phyloP scores from a whole-genome alignment of 1,140 invertebrate genomes.

The Drosophila willistoni region DNA sequence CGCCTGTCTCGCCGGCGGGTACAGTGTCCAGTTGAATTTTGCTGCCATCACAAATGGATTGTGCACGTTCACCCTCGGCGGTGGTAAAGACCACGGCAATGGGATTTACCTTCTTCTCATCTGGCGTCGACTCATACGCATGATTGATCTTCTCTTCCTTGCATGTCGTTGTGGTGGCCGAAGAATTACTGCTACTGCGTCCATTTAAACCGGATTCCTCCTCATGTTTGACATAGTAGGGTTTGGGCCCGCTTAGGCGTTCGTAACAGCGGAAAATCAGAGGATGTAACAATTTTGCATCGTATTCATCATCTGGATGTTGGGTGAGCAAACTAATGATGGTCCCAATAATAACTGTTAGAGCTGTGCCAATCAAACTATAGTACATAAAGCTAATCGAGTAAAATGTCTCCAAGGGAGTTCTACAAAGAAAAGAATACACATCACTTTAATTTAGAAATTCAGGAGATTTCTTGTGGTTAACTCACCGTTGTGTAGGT shows the following conservation, averaged over 20 bases:
- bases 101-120: conserved; percentile 60
- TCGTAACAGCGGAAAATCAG: conserved; percentile 83
- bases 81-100: conserved; percentile 60
- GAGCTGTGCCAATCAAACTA: conserved; percentile 87
- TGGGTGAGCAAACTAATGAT: conserved; percentile 87
- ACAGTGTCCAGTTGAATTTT: conserved; percentile 60
- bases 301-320: conserved; percentile 87
- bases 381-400: conserved; percentile 91
- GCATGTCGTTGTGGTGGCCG: conserved; percentile 46
- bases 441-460: neutral
- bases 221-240: conserved; percentile 76
- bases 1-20: conserved; percentile 57
- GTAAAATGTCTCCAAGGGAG: conserved; percentile 85
- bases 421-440: conserved; percentile 83
- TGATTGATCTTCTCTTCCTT: conserved; percentile 74
- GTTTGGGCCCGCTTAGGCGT: conserved; percentile 67
- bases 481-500: conserved; percentile 47
- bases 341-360: conserved; percentile 87
- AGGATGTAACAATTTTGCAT: conserved; percentile 88
- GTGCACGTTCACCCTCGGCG: conserved; percentile 13
- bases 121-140: conserved; percentile 62
- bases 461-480: too few relatives aligned
- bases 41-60: conserved; percentile 56
- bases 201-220: conserved; percentile 67
- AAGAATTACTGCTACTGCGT: conserved; percentile 62